Evolutionary conservation across 2,113 vertebrate genomes (phyloP).

Genomic region (Periophthalmodon schlosseri): DNA sequence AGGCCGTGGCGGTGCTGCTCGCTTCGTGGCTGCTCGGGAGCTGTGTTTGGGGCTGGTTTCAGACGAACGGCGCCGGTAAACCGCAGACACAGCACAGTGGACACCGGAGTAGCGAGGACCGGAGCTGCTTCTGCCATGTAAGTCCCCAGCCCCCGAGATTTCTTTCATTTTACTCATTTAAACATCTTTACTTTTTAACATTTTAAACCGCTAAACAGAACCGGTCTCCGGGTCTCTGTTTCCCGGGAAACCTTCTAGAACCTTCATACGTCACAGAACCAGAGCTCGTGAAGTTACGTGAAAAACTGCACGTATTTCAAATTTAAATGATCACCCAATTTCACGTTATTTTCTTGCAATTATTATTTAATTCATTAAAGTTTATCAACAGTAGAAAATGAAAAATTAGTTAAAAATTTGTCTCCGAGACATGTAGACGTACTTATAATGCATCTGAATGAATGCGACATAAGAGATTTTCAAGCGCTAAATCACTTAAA

Average conservation of each 20-base stretch:
- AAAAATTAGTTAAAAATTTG: neutral
- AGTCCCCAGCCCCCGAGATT: constrained; percentile 24
- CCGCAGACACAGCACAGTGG: constrained; percentile 41
- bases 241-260: constrained; percentile 57
- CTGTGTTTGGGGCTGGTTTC: constrained; percentile 71
- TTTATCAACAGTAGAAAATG: neutral
- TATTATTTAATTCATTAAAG: too few relatives aligned
- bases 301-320: neutral
- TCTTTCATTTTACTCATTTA: rapidly evolving
- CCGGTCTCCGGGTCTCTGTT: neutral
- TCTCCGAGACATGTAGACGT: too few relatives aligned
- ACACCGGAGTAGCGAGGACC: constrained; percentile 47
- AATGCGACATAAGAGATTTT: neutral
- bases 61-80: constrained; percentile 41
- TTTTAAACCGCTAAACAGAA: neutral
- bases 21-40: constrained; percentile 58
- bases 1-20: constrained; percentile 37
- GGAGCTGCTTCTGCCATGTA: constrained; percentile 80
- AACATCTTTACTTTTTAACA: neutral
- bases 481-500: neutral
- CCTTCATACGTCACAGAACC: constrained; percentile 43
- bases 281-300: neutral
- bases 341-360: neutral
- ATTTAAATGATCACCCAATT: neutral
- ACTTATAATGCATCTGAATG: neutral